These are phyloP conservation scores for Limosa lapponica DNA, from an alignment of 2,797 vertebrate species.

Conservation along the genomic window DNA sequence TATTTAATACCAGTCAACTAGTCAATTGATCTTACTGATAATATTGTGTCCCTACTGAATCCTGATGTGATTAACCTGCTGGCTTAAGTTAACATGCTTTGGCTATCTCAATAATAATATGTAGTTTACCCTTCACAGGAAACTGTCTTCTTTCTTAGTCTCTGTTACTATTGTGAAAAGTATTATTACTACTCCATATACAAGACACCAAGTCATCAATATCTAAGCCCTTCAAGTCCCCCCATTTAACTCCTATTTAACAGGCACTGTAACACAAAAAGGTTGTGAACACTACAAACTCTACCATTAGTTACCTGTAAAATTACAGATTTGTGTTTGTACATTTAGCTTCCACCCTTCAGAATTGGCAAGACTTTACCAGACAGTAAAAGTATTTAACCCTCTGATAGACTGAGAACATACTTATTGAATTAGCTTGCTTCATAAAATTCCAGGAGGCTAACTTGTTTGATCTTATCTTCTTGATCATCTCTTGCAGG, in stretches of 20 bases:
- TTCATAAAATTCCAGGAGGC: conserved; percentile 12
- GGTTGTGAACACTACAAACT: not conserved
- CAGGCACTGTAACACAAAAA: not conserved
- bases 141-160: not conserved
- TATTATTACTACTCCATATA: not conserved
- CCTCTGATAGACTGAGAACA: not conserved
- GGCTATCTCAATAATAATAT: not conserved
- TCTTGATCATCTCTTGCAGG: conserved; percentile 9
- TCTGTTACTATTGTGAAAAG: not conserved
- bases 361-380: not conserved
- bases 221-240: not conserved
- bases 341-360: not conserved
- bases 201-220: not conserved
- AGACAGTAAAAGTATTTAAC: not conserved
- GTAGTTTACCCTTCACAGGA: not conserved
- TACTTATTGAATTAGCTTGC: not conserved
- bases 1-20: not conserved
- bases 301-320: not conserved
- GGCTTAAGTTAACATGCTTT: not conserved
- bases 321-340: not conserved
- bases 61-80: not conserved
- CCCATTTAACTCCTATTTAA: not conserved
- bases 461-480: conserved; percentile 50
- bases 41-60: not conserved
- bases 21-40: not conserved